Evolutionary conservation across 2,113 vertebrate species (phyloP).

Genomic region (Oreochromis tanganicae): DNA sequence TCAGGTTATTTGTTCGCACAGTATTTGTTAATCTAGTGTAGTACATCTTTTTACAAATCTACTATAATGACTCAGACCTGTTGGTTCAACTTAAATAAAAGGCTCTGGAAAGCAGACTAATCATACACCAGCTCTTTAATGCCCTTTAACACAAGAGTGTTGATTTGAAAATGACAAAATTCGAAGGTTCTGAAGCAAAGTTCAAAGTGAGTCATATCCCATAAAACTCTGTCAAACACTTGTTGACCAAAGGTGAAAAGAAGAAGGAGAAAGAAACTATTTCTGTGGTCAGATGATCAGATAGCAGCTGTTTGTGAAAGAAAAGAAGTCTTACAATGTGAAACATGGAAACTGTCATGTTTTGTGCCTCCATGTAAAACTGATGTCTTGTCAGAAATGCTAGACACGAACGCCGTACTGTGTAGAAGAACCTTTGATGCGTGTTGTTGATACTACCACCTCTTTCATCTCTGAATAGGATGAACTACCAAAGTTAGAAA

Average conservation of each 20-base stretch:
- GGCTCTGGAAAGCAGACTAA: neutral
- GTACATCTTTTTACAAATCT: neutral
- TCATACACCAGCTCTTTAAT: neutral
- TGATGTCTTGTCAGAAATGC: neutral
- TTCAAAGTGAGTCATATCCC: neutral
- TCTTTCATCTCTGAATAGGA: neutral
- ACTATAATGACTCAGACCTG: neutral
- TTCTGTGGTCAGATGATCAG: neutral
- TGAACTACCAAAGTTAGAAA: neutral
- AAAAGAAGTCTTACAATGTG: neutral
- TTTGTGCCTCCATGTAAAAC: neutral
- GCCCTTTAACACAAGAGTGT: neutral
- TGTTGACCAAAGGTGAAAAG: neutral
- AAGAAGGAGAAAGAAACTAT: neutral
- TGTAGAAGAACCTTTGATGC: neutral
- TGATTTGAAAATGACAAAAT: neutral
- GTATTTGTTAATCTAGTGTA: constrained; percentile 6
- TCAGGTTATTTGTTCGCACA: constrained; percentile 10
- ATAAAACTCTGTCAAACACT: neutral
- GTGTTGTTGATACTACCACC: neutral
- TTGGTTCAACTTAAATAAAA: neutral
- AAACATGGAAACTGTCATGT: neutral
- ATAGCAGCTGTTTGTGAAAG: neutral
- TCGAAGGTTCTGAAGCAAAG: neutral
- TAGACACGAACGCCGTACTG: neutral